These are phyloP conservation scores for Hirtodrosophila trivittata DNA, from an alignment of 2,888 invertebrate species.

Conservation along the genomic window DNA sequence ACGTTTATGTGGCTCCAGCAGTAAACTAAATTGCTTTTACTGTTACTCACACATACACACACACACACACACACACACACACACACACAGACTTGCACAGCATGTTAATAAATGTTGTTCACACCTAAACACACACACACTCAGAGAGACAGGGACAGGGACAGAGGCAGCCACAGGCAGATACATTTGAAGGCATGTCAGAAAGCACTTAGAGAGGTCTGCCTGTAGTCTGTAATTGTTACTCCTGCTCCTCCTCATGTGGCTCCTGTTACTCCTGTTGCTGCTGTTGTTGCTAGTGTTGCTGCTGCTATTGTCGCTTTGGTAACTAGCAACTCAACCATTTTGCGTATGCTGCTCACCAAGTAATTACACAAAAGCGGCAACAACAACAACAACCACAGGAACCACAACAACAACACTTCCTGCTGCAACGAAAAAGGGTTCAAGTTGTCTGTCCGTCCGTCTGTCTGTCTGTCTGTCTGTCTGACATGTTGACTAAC, in stretches of 20 bases:
- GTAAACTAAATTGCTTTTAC: slow-evolving; percentile 77
- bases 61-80: slow-evolving; percentile 5
- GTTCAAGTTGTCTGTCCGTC: slow-evolving; percentile 18
- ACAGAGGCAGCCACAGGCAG: slow-evolving; percentile 27
- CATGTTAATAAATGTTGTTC: slow-evolving; percentile 78
- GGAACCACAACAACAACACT: not conserved
- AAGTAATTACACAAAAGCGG: slow-evolving; percentile 72
- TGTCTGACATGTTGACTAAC: slow-evolving; percentile 42
- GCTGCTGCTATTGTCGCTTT: slow-evolving; percentile 55
- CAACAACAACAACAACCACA: slow-evolving; percentile 31
- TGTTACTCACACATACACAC: slow-evolving; percentile 20
- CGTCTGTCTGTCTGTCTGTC: slow-evolving; percentile 22
- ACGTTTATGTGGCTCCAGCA: slow-evolving; percentile 44
- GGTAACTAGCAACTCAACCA: slow-evolving; percentile 64
- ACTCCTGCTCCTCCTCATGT: slow-evolving; percentile 13
- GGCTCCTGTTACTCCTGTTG: slow-evolving; percentile 12
- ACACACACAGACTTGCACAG: slow-evolving; percentile 23
- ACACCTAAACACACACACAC: slow-evolving; percentile 56
- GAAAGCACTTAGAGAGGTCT: slow-evolving; percentile 69
- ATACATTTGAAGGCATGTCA: slow-evolving; percentile 61
- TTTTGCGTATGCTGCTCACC: slow-evolving; percentile 72
- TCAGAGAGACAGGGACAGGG: slow-evolving; percentile 24
- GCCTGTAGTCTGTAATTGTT: slow-evolving; percentile 35
- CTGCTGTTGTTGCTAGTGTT: slow-evolving; percentile 10
- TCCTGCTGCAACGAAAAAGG: not conserved